These are phyloP conservation scores for Halichoerus grypus DNA, from an alignment of 2,113 vertebrate genomes.

Conservation along the genomic window DNA sequence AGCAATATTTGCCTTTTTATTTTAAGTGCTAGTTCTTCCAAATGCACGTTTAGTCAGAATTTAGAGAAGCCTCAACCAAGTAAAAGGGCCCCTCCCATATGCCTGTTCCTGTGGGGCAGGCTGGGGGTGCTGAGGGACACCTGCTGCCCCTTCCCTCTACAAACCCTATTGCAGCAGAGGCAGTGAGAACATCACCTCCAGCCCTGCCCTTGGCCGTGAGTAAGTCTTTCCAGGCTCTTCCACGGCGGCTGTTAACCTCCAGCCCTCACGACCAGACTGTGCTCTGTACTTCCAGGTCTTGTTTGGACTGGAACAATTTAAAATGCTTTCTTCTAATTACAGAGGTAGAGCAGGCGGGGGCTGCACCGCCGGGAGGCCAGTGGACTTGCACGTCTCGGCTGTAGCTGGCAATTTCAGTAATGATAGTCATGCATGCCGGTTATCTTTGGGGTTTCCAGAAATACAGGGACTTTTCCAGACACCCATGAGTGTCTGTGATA, in stretches of 20 bases:
- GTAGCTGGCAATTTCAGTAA: slow-evolving; percentile 88
- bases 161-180: neutral
- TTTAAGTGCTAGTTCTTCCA: neutral
- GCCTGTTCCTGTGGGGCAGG: fast-evolving
- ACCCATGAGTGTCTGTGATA: slow-evolving; percentile 61
- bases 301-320: slow-evolving; percentile 87
- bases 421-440: slow-evolving; percentile 87
- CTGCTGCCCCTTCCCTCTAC: neutral
- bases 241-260: slow-evolving; percentile 72
- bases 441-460: slow-evolving; percentile 87
- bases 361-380: slow-evolving; percentile 1
- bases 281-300: slow-evolving; percentile 82
- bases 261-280: slow-evolving; percentile 60
- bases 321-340: slow-evolving; percentile 86
- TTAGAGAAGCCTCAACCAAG: fast-evolving
- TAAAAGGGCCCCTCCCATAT: neutral
- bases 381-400: slow-evolving; percentile 76
- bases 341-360: slow-evolving; percentile 73
- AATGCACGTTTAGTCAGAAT: fast-evolving
- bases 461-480: slow-evolving; percentile 78
- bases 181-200: slow-evolving; percentile 46
- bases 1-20: neutral
- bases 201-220: slow-evolving; percentile 69
- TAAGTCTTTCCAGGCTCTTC: slow-evolving; percentile 76
- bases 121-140: neutral